These are phyloP conservation scores for Pristionchus fissidentatus DNA, from an alignment of 2,888 invertebrate genomes.

Conservation along the genomic window DNA sequence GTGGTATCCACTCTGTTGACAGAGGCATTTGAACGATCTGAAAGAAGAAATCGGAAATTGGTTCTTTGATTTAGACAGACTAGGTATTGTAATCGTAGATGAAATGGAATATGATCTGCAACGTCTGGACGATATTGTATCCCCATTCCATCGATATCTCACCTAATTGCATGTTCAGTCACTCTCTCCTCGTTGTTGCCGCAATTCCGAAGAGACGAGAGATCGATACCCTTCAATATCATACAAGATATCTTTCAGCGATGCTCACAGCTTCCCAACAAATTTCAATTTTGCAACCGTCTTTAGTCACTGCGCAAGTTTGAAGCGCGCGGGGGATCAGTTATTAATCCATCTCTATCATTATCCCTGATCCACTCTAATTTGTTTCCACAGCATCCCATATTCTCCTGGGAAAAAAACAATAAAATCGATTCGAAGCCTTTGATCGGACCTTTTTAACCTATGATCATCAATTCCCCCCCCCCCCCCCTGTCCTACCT, in stretches of 20 bases:
- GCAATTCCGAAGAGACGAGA: not conserved
- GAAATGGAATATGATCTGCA: too few relatives aligned
- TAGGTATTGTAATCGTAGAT: too few relatives aligned
- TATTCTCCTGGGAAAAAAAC: too few relatives aligned
- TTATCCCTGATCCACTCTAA: not conserved
- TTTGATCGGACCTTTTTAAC: not conserved
- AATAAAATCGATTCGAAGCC: not conserved
- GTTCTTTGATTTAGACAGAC: not conserved
- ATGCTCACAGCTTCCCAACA: too few relatives aligned
- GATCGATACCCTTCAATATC: slow-evolving; percentile 12
- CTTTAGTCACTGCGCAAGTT: too few relatives aligned
- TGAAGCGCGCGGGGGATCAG: too few relatives aligned
- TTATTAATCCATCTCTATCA: too few relatives aligned
- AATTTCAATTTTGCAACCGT: too few relatives aligned
- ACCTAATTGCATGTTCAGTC: slow-evolving; percentile 40
- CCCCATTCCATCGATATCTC: too few relatives aligned
- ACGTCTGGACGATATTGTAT: too few relatives aligned
- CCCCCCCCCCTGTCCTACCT: not conserved
- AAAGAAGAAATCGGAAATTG: not conserved
- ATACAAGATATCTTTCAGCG: not conserved
- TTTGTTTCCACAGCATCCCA: too few relatives aligned
- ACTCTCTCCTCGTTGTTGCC: not conserved
- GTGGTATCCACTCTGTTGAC: slow-evolving; percentile 36
- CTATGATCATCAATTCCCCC: not conserved
- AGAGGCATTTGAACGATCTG: slow-evolving; percentile 40